phyloP scores from a whole-genome alignment of 2,113 vertebrate genomes.

The Eptesicus fuscus region DNA sequence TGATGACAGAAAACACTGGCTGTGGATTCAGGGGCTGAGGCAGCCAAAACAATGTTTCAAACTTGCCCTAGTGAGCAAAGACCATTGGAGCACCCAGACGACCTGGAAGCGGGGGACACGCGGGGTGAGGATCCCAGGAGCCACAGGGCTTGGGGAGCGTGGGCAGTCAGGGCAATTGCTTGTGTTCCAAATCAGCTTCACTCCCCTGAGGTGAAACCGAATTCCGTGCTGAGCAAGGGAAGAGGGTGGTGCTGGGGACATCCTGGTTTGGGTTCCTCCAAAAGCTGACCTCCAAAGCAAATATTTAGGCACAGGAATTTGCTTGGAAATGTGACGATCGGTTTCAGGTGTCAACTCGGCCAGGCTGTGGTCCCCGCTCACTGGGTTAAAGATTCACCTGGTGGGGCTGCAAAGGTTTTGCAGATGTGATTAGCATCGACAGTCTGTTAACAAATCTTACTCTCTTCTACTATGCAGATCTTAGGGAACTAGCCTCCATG shows the following conservation, averaged over 20 bases:
- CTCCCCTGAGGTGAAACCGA: neutral
- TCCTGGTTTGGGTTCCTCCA: neutral
- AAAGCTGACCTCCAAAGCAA: neutral
- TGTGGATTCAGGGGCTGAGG: constrained; percentile 41
- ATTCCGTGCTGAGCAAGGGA: neutral
- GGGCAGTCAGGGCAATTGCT: neutral
- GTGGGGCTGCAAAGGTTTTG: neutral
- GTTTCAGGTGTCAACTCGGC: neutral
- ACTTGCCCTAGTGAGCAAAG: constrained; percentile 58
- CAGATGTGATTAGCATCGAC: neutral
- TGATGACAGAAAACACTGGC: constrained; percentile 68
- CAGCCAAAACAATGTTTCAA: constrained; percentile 65
- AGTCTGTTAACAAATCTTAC: neutral
- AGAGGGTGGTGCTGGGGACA: too few relatives aligned
- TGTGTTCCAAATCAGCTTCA: neutral
- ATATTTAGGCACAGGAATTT: neutral
- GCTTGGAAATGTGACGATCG: accelerated
- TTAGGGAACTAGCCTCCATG: too few relatives aligned
- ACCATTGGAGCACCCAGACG: neutral
- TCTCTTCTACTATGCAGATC: too few relatives aligned
- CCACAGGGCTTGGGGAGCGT: neutral
- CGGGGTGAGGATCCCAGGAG: neutral
- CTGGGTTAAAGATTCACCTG: neutral
- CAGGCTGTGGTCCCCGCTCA: too few relatives aligned
- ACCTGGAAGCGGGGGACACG: too few relatives aligned